Conservation (phyloP, 2,888 invertebrate species). For the Pelosia muscerda region DNA sequence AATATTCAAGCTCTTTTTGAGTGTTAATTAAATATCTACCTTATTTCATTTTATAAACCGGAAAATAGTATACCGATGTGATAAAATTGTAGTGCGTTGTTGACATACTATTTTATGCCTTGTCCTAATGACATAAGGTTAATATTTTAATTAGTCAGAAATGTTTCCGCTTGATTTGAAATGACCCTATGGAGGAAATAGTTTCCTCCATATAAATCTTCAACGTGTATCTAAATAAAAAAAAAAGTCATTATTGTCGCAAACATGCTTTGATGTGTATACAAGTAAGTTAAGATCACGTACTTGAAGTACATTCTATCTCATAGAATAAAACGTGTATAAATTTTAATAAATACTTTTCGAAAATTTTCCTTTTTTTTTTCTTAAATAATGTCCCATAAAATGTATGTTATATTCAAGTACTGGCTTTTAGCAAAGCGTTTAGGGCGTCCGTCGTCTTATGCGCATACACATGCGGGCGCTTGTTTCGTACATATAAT, state of each 20-base stretch:
- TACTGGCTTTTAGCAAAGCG: not conserved
- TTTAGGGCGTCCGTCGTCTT: not conserved
- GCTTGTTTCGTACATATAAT: no score
- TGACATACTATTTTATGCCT: no score
- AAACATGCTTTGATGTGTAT: not conserved
- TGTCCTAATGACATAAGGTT: no score
- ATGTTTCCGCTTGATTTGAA: no score
- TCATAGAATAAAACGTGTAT: conserved; percentile 1
- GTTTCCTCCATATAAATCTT: not conserved
- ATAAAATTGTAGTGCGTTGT: no score
- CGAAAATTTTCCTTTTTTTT: conserved; percentile 2
- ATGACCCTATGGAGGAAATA: no score
- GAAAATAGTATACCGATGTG: no score
- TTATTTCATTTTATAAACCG: no score
- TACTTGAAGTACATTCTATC: conserved; percentile 3
- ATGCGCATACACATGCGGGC: no score
- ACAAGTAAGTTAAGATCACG: conserved; percentile 7
- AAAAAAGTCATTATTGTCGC: not conserved
- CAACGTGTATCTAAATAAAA: not conserved
- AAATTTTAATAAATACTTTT: conserved; percentile 3
- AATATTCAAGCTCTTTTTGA: no score
- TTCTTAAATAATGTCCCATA: conserved; percentile 9
- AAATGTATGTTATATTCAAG: not conserved
- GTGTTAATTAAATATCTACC: no score
- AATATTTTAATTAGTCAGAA: no score